Evolutionary conservation across 2,888 invertebrate genomes (phyloP).

Genomic region (Amphimallon solstitiale): DNA sequence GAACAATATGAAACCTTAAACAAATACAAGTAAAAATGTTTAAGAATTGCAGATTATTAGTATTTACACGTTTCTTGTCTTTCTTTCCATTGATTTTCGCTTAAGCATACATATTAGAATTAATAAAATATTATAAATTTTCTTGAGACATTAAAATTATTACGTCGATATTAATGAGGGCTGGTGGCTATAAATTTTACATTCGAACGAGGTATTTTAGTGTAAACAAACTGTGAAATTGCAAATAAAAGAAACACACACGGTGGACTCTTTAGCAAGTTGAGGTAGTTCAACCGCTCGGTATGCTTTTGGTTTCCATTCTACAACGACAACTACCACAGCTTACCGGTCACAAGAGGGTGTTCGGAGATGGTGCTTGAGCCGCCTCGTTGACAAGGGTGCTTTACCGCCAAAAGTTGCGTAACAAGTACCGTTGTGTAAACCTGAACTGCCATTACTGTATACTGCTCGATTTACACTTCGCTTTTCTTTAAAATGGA

Average conservation of each 20-base stretch:
- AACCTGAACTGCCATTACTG: constrained; percentile 3
- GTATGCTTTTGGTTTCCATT: constrained; percentile 15
- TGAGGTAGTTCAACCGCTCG: constrained; percentile 1
- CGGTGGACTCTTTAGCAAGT: constrained; percentile 10
- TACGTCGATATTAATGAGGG: not conserved
- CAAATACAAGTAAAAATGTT: too few species aligned
- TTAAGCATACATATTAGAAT: too few species aligned
- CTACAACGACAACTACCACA: constrained; percentile 24
- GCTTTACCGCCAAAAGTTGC: constrained; percentile 44
- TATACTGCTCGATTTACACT: not conserved
- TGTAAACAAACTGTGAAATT: constrained; percentile 6
- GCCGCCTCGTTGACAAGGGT: constrained; percentile 44
- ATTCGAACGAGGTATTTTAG: constrained; percentile 11
- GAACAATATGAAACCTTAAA: too few species aligned
- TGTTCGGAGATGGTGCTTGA: constrained; percentile 43
- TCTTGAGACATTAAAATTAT: constrained; percentile 14
- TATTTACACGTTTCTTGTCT: too few species aligned
- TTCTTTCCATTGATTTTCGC: too few species aligned
- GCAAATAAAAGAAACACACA: constrained; percentile 28
- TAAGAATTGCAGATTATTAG: too few species aligned
- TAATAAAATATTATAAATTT: too few species aligned
- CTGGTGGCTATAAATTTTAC: too few species aligned
- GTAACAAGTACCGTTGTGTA: constrained; percentile 46
- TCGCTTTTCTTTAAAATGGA: not conserved
- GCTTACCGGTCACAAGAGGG: constrained; percentile 28